These are phyloP conservation scores for Magallana gigas DNA, from an alignment of 1,140 invertebrate species.

Conservation along the genomic window DNA sequence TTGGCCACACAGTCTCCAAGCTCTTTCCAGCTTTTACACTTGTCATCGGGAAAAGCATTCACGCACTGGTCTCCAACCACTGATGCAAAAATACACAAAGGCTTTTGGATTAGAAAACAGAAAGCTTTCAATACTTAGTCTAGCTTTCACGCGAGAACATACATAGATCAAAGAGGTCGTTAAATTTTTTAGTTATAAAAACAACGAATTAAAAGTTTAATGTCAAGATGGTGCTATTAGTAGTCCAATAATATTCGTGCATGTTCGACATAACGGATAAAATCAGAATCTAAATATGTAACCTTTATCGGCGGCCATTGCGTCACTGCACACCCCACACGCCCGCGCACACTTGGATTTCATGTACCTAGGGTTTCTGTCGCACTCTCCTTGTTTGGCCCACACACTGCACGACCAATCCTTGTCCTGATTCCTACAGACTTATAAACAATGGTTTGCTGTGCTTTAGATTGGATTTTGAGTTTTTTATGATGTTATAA, in stretches of 20 bases:
- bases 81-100: neutral
- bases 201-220: too few relatives aligned
- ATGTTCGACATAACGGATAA: too few relatives aligned
- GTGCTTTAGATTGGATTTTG: too few relatives aligned
- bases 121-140: too few relatives aligned
- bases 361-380: slow-evolving; percentile 69
- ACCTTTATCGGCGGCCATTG: slow-evolving; percentile 45
- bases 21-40: slow-evolving; percentile 68
- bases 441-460: slow-evolving; percentile 12
- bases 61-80: slow-evolving; percentile 54
- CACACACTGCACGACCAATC: slow-evolving; percentile 69
- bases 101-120: neutral
- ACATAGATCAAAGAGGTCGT: too few relatives aligned
- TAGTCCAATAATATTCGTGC: too few relatives aligned
- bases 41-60: slow-evolving; percentile 58
- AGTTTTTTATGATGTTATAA: too few relatives aligned
- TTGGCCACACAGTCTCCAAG: slow-evolving; percentile 70
- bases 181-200: too few relatives aligned
- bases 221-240: too few relatives aligned
- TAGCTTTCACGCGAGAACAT: too few relatives aligned
- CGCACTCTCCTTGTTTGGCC: slow-evolving; percentile 72
- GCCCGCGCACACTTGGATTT: slow-evolving; percentile 64
- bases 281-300: too few relatives aligned
- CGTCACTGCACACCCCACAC: slow-evolving; percentile 66
- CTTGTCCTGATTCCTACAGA: slow-evolving; percentile 63